Evolutionary conservation across 1,140 invertebrate species (phyloP).

Genomic region (Drosophila rhopaloa): DNA sequence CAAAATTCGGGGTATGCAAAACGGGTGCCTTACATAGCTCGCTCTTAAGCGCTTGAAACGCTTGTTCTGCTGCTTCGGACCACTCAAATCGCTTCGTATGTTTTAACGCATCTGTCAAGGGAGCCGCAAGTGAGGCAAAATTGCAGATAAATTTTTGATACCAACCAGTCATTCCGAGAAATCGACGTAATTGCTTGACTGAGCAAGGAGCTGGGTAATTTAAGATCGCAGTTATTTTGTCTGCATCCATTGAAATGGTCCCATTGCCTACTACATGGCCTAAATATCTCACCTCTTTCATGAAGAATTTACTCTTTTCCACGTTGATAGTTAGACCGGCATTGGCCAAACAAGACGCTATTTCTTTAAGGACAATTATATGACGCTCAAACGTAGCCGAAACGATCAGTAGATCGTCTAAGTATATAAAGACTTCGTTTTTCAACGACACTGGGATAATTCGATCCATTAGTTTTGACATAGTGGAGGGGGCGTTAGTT

Average conservation of each 20-base stretch:
- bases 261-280: slow-evolving; percentile 12
- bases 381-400: not conserved
- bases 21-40: too few species aligned
- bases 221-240: slow-evolving; percentile 2
- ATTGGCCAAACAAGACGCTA: not conserved
- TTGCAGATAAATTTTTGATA: not conserved
- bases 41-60: too few species aligned
- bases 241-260: slow-evolving; percentile 13
- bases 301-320: slow-evolving; percentile 11
- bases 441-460: too few species aligned
- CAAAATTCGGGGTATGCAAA: too few species aligned
- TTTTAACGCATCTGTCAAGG: not conserved
- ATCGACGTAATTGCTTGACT: not conserved
- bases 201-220: slow-evolving; percentile 12
- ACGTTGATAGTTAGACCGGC: slow-evolving; percentile 16
- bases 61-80: too few species aligned
- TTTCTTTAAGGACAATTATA: slow-evolving; percentile 3
- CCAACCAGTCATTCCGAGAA: not conserved
- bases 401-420: too few species aligned
- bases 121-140: not conserved
- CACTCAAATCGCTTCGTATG: not conserved
- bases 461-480: too few species aligned
- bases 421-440: too few species aligned
- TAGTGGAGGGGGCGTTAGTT: too few species aligned
- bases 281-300: slow-evolving; percentile 15